These are phyloP conservation scores for Pocillopora verrucosa DNA, from an alignment of 64 coral and sea anemone species.

Conservation along the genomic window DNA sequence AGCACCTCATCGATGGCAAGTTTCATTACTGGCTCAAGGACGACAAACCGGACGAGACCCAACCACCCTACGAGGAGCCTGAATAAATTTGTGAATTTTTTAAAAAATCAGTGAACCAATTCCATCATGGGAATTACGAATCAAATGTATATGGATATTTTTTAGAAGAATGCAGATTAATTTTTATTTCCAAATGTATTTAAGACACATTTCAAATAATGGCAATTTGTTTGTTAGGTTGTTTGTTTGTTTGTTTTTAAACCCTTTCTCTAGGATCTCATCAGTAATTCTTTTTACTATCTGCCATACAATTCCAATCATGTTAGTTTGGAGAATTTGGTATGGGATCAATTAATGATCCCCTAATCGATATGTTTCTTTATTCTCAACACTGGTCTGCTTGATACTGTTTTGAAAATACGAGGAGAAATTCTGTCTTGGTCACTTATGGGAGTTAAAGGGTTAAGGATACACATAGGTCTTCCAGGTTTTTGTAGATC, in stretches of 20 bases:
- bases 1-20: slow-evolving; percentile 47
- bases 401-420: too few relatives aligned
- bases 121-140: neutral
- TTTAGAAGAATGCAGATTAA: neutral
- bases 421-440: too few relatives aligned
- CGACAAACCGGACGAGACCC: neutral
- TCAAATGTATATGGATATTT: neutral
- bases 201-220: neutral
- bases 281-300: too few relatives aligned
- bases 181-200: neutral
- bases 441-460: too few relatives aligned
- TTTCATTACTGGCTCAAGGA: slow-evolving; percentile 63
- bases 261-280: too few relatives aligned
- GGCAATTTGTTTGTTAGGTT: neutral
- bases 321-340: too few relatives aligned
- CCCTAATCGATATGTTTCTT: too few relatives aligned
- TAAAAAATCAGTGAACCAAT: neutral
- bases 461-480: too few relatives aligned
- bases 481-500: too few relatives aligned
- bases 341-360: too few relatives aligned
- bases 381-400: too few relatives aligned
- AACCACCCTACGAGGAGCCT: neutral
- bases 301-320: too few relatives aligned
- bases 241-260: neutral
- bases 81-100: neutral